phyloP scores from a whole-genome alignment of 2,888 invertebrate species.

The Calameuta idolon region DNA sequence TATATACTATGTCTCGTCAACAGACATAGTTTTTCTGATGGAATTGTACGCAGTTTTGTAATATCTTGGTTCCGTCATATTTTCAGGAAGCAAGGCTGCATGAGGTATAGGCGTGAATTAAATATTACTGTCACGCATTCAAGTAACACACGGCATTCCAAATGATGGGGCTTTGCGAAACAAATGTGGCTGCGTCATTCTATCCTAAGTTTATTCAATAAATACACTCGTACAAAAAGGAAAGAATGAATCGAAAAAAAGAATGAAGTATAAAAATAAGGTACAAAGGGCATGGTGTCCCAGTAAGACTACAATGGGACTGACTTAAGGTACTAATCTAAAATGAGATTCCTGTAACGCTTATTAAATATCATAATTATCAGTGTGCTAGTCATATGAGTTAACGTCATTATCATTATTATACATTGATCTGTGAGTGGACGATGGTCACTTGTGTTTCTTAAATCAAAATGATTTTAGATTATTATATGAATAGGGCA shows the following conservation, averaged over 20 bases:
- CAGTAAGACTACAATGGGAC: not conserved
- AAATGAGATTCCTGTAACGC: not conserved
- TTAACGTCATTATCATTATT: not conserved
- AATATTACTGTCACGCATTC: conserved; percentile 1
- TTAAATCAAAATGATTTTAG: not conserved
- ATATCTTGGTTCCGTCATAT: not conserved
- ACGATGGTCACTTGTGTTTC: not conserved
- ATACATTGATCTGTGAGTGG: not conserved
- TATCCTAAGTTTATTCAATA: conserved; percentile 2
- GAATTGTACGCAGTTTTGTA: not conserved
- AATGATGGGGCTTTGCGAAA: conserved; percentile 1
- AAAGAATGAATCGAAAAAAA: not conserved
- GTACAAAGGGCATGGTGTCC: not conserved
- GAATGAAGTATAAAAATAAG: not conserved
- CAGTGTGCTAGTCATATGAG: not conserved
- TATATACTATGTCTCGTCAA: not conserved
- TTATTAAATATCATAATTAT: not conserved
- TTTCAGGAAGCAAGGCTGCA: not conserved
- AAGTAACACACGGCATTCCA: not conserved
- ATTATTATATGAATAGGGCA: not conserved
- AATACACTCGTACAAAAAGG: conserved; percentile 2
- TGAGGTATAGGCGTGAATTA: not conserved
- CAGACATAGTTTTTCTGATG: not conserved
- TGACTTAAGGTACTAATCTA: not conserved
- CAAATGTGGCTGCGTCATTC: not conserved